Evolutionary conservation across 92 coral and sea anemone species (phyloP).

Genomic region (Zoanthus gigantus): DNA sequence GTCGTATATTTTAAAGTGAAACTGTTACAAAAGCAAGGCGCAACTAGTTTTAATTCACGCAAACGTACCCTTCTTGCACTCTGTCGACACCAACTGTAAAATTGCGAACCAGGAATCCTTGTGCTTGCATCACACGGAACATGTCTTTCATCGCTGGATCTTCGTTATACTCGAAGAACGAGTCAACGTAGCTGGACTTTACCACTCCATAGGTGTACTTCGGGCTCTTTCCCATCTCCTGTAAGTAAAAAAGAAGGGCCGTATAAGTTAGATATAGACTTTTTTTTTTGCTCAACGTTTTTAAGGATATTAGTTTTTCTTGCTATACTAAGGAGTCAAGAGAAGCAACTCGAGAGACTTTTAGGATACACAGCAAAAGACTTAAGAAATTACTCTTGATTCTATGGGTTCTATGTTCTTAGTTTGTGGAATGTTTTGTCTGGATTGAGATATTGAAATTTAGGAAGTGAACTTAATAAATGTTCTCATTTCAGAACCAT

Average conservation of each 20-base stretch:
- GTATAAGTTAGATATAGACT: no score
- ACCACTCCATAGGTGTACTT: conserved; percentile 83
- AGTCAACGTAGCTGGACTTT: conserved; percentile 88
- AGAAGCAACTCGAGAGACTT: no score
- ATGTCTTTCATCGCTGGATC: conserved; percentile 81
- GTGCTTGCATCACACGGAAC: conserved; percentile 79
- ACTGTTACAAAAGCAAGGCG: no score
- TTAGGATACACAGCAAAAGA: no score
- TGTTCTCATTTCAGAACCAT: not conserved
- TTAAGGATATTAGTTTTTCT: no score
- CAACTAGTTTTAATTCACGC: no score
- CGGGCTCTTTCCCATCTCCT: conserved; percentile 80
- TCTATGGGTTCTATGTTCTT: no score
- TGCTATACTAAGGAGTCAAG: no score
- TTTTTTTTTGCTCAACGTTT: no score
- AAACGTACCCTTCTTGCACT: conserved; percentile 67
- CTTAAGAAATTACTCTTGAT: no score
- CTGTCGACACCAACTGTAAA: conserved; percentile 86
- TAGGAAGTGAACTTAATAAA: not conserved
- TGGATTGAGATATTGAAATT: not conserved
- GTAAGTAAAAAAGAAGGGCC: not conserved
- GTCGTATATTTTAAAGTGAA: no score
- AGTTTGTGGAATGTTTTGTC: no score
- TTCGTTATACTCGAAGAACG: conserved; percentile 86
- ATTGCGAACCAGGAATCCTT: conserved; percentile 77